Base-by-base conservation (phyloP, 2,888 invertebrate species). In the Neuroscelio doddi region DNA sequence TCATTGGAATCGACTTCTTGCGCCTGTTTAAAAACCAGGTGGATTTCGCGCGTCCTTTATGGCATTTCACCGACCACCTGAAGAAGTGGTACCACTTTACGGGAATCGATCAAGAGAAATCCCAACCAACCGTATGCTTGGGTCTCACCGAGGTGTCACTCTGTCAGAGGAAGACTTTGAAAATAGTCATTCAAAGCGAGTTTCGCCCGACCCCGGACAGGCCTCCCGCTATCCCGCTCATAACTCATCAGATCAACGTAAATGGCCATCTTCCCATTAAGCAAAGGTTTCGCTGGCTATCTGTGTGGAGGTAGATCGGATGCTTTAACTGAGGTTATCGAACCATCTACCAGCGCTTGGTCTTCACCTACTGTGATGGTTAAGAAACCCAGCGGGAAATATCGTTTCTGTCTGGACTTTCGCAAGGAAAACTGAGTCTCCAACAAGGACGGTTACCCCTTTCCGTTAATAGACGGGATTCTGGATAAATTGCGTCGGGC, bases 371-470 rank as follows among this genome's bases (percentile, higher is more conserved):
- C 58, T 1, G 55, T 64, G 1, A 49, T 65, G 4, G 52, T 39
- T 0, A 29, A 45, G 1, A 64, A 65, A 21, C 41, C 56, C 0
- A 64, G 58, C 12, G 64, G 64, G 3, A 36, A 45, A 0, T 56
- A 49, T 9, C 39, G 66, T 27, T 62, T 68, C 17, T 62, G 57
- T n/a, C 32, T 67, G 1, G 59, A 68, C 12, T 68, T 52, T 30
- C 46, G 53, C 0, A 30, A 44, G 7, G 44, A 65, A 3, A 68
- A 68, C 26, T n/a, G 30, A 5, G 26, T 53, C 16, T 49, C 64
- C 0, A 51, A 50, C 3, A 65, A 66, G 30, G 47, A 65, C 3
- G 68, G 63, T 0, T 69, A 71, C 14, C 71, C 65, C 0, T n/a
- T 69, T 0, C 67, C 58, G 1, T 14, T 49, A 3, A 68, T 68